Evolutionary conservation across 2,888 invertebrate genomes (phyloP), one percentile per base, ranked within the genome.

Genomic region (Caenorhabditis sp.): DNA sequence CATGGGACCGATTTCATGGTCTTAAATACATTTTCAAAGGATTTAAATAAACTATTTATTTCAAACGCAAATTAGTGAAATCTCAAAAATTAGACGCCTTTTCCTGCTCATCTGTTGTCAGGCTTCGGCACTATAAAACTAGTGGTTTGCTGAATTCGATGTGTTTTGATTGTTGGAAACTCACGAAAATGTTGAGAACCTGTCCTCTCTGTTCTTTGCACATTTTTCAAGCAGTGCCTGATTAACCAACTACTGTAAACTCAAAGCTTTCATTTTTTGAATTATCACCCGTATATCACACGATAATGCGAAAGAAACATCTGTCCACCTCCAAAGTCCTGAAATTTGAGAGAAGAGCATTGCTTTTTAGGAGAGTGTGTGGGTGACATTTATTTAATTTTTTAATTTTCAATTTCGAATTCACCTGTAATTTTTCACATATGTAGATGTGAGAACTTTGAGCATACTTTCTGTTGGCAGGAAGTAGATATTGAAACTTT

Each of bases 101-200:
- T 19, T 31, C 10, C 41, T 63, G 41, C 22, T 22, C 22, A 41
- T 16, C 14, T 4, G 6, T 44, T 49, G 64, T 8, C 26, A 47
- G 64, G 49, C 64, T 64, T 64, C 64, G 8, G 2, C 49, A 31
- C 28, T 64, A 64, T 64, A 64, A 64, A 64, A 49, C 64, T 64
- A 28, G 12, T 64, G 64, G 24, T 44, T 47, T 24, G 7, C 12
- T 44, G 44, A 31, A 44, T 28, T 49, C 44, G 28, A 4, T 49
- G 49, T 19, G 10, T 31, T 31, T 6, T 31, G 31, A 7, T 31
- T 31, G 31, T 31, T 31, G 31, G 7, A 31, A 7, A 31, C 5
- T 6, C 47, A 14, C n/a, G 47, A 47, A 47, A 47, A 47, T 47
- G n/a, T 22, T 41, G 24, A 14, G 24, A 10, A n/a, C n/a, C n/a